Conservation (phyloP, 2,888 invertebrate genomes). For the Sphinx pinastri region DNA sequence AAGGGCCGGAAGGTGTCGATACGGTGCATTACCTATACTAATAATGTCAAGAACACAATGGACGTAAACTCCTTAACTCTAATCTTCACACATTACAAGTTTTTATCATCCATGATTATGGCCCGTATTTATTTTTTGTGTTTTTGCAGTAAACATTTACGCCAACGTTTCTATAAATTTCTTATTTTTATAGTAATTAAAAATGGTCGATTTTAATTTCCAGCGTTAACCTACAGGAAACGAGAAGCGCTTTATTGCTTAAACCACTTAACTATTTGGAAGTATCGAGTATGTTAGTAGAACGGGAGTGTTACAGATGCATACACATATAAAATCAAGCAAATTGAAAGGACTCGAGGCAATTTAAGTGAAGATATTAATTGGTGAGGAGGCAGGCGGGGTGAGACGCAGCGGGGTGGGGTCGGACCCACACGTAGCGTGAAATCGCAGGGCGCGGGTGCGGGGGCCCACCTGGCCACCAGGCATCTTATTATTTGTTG, state of each 20-base stretch:
- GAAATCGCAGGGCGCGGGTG: slow-evolving; percentile 79
- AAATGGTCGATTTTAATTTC: neutral
- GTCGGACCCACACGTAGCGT: slow-evolving; percentile 80
- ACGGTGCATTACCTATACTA: slow-evolving; percentile 76
- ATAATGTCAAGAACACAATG: slow-evolving; percentile 63
- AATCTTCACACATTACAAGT: slow-evolving; percentile 37
- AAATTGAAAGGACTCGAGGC: slow-evolving; percentile 48
- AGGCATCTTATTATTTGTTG: slow-evolving; percentile 80
- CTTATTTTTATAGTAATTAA: neutral
- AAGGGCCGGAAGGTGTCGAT: slow-evolving; percentile 82
- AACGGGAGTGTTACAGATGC: neutral
- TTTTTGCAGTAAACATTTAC: slow-evolving; percentile 1
- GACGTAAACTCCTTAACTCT: slow-evolving; percentile 48
- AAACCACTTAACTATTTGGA: slow-evolving; percentile 28
- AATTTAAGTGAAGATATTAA: slow-evolving; percentile 79
- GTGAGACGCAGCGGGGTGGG: slow-evolving; percentile 43
- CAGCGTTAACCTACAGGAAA: neutral
- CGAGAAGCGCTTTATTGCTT: slow-evolving; percentile 28
- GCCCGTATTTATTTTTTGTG: neutral
- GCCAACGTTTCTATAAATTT: neutral
- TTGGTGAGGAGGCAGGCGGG: slow-evolving; percentile 59
- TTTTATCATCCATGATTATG: slow-evolving; percentile 5
- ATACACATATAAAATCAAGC: slow-evolving; percentile 9
- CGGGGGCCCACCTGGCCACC: slow-evolving; percentile 73
- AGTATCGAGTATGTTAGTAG: neutral